These are phyloP conservation scores for Abramis brama DNA, from an alignment of 2,113 vertebrate genomes.

Conservation along the genomic window DNA sequence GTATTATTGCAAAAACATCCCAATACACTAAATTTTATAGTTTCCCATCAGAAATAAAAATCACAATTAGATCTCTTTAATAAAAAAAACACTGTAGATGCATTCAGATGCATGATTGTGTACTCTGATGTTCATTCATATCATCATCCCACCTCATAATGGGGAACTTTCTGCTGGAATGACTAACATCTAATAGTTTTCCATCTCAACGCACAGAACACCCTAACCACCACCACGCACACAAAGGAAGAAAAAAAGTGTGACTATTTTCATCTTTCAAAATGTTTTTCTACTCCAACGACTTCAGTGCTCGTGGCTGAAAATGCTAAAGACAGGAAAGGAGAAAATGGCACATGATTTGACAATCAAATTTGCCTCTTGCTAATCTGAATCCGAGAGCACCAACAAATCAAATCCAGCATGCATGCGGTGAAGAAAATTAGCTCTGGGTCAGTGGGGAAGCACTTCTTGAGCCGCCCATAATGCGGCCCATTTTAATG, in stretches of 20 bases:
- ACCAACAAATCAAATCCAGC: slow-evolving; percentile 39
- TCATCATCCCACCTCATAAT: slow-evolving; percentile 22
- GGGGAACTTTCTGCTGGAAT: slow-evolving; percentile 28
- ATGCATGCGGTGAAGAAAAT: slow-evolving; percentile 15
- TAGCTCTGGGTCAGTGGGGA: slow-evolving; percentile 26
- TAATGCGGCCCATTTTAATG: neutral
- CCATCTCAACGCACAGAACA: slow-evolving; percentile 14
- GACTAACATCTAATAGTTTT: neutral
- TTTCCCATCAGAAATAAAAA: neutral
- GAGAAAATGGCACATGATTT: slow-evolving; percentile 28
- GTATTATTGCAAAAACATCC: slow-evolving; percentile 20
- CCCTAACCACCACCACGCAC: neutral
- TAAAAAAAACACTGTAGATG: neutral
- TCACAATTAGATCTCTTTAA: neutral
- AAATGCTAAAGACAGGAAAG: neutral
- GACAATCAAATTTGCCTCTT: slow-evolving; percentile 41
- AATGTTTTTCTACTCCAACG: slow-evolving; percentile 37
- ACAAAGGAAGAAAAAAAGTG: slow-evolving; percentile 1
- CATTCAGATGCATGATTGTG: neutral
- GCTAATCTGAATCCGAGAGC: neutral
- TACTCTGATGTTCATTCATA: neutral
- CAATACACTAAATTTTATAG: neutral
- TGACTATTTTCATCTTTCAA: slow-evolving; percentile 37
- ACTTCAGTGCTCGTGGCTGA: neutral
- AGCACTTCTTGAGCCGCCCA: slow-evolving; percentile 26